A percentile compares a stretch with the other conserved stretches of the same genome.
Evolutionary conservation across 1,140 invertebrate species (phyloP).

Genomic region (Harpegnathos saltator): DNA sequence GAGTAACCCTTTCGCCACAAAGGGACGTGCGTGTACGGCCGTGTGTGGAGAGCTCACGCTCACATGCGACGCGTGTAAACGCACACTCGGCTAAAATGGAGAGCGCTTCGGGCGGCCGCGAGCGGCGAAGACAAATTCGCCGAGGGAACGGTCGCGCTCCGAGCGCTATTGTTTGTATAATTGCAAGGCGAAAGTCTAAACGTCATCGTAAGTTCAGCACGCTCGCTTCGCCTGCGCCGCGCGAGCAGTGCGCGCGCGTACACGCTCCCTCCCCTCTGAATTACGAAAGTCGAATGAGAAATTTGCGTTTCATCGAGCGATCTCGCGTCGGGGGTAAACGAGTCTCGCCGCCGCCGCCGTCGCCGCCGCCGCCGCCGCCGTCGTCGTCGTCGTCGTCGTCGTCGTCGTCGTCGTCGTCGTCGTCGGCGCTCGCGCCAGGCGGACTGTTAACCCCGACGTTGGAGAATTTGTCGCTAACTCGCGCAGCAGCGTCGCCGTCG

Average conservation of each 20-base stretch:
- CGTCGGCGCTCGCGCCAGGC: too few relatives aligned
- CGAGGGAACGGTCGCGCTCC: not conserved
- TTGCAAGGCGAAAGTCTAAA: not conserved
- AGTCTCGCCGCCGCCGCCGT: too few relatives aligned
- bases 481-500: not conserved
- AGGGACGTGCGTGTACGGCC: slow-evolving; percentile 1
- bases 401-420: too few relatives aligned
- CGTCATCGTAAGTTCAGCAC: too few relatives aligned
- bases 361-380: too few relatives aligned
- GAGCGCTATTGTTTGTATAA: not conserved
- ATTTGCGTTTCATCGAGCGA: not conserved
- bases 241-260: not conserved
- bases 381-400: too few relatives aligned
- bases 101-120: not conserved
- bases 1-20: slow-evolving; percentile 48
- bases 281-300: not conserved
- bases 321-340: too few relatives aligned
- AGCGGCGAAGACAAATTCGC: slow-evolving; percentile 24
- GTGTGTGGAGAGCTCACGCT: slow-evolving; percentile 29
- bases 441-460: not conserved
- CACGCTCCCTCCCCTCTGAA: too few relatives aligned
- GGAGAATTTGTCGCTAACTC: not conserved
- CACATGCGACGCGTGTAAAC: slow-evolving; percentile 18
- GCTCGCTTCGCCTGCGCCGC: not conserved
- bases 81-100: slow-evolving; percentile 22